These are phyloP conservation scores for Heliothis virescens DNA, from an alignment of 1,140 invertebrate genomes.

Conservation along the genomic window DNA sequence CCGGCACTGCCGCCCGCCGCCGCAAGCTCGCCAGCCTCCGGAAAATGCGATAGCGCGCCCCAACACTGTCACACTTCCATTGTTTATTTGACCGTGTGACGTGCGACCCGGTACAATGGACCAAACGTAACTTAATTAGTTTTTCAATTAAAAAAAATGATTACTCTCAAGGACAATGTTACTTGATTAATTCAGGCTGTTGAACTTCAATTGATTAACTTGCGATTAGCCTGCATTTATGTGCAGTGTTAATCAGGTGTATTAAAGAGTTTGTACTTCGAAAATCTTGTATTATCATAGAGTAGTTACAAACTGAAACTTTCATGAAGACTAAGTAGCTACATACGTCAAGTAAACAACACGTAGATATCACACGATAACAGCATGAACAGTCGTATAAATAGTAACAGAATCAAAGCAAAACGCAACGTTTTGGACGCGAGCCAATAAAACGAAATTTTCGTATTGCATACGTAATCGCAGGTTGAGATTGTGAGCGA, in stretches of 20 bases:
- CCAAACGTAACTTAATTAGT: constrained; percentile 38
- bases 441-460: constrained; percentile 64
- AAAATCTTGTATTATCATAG: not conserved
- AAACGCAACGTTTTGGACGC: constrained; percentile 63
- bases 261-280: not conserved
- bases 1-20: constrained; percentile 75
- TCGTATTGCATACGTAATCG: constrained; percentile 62
- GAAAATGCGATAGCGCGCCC: constrained; percentile 77
- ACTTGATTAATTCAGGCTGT: not conserved
- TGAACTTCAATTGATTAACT: not conserved
- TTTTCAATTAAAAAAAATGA: constrained; percentile 4
- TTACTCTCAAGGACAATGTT: not conserved
- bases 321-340: constrained; percentile 16
- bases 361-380: constrained; percentile 58
- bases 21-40: constrained; percentile 73
- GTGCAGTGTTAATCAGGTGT: not conserved
- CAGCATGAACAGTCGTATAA: constrained; percentile 69
- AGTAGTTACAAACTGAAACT: constrained; percentile 2
- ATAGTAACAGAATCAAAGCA: constrained; percentile 71
- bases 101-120: constrained; percentile 61
- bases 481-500: constrained; percentile 31
- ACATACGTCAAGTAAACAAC: constrained; percentile 55
- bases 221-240: not conserved
- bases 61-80: constrained; percentile 75
- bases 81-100: constrained; percentile 77